Evolutionary conservation across 2,797 vertebrate species (phyloP).

Genomic region (Acropternis orthonyx): DNA sequence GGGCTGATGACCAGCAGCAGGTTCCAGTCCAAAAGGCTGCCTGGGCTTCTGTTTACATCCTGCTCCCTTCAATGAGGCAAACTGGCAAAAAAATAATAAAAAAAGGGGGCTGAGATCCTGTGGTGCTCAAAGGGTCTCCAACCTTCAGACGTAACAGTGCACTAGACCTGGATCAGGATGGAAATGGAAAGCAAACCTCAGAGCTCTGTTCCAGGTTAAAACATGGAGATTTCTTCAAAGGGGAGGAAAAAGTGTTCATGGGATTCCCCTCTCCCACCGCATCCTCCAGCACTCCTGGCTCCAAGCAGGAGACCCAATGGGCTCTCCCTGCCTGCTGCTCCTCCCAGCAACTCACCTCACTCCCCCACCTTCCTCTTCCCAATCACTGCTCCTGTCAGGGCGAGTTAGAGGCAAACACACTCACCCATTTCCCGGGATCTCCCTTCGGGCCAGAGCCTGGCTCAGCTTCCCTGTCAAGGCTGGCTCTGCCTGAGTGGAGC

Average conservation of each 20-base stretch:
- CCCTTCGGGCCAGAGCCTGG: not conserved
- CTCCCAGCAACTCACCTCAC: not conserved
- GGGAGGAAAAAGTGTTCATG: not conserved
- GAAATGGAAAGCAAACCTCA: not conserved
- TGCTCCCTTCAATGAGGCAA: not conserved
- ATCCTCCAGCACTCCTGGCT: not conserved
- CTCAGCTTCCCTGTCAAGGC: not conserved
- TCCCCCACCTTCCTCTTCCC: not conserved
- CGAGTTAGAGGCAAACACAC: not conserved
- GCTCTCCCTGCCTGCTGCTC: not conserved
- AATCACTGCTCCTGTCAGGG: not conserved
- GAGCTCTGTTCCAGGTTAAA: not conserved
- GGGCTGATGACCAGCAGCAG: not conserved
- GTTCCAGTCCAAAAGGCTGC: not conserved
- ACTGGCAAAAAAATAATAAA: rapidly evolving
- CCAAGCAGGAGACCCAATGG: rapidly evolving
- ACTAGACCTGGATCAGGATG: rapidly evolving
- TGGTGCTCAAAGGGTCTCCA: not conserved
- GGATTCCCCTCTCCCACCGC: not conserved
- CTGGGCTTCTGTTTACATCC: not conserved
- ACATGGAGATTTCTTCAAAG: not conserved
- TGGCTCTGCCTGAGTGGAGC: not conserved
- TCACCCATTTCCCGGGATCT: not conserved
- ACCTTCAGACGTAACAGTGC: not conserved
- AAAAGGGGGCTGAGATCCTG: not conserved